Evolutionary conservation across 2,888 invertebrate species (phyloP), one percentile per base, ranked within the genome.

Genomic region (Parelbella ahira): DNA sequence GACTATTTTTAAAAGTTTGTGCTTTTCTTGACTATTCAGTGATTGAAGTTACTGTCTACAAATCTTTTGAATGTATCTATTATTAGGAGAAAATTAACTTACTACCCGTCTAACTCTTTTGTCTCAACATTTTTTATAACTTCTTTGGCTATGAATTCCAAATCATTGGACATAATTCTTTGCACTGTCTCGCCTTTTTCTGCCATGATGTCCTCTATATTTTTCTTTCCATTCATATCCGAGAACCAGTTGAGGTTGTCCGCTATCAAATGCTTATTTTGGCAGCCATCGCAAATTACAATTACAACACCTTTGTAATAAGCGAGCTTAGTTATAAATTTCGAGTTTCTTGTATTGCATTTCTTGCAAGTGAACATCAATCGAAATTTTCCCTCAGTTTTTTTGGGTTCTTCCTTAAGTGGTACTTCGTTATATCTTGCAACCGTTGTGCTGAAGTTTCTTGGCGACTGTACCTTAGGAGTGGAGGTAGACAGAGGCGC

Each of bases 241-340:
- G 91, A 88, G 69, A 98, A 99, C 98, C 98, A 99, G 50, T 94
- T 94, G 1, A 99, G 88, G 77, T 99, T 97, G 69, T 99, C 98
- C 0, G 98, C 98, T 52, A 99, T 98, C 11, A 99, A 87, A 79
- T 99, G 99, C 70, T 95, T 92, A 67, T 95, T 97, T 28, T 90
- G 79, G 68, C 98, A 98, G 0, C 94, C 94, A 37, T 91, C 91
- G 72, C 99, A 99, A 37, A 90, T 92, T 0, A 98, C 95, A 51
- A 99, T 95, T 0, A 99, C 97, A 5, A 99, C 94, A 6, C 99
- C 98, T 64, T 93, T 92, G 37, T 92, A 88, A 65, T 98, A 98
- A 0, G 96, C 94, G 8, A 90, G 63, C 80, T 96, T 96, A 0
- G 97, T 93, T 49, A 98, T 97, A 5, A 90, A 88, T 71, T 97